Base-by-base conservation (phyloP, 2,113 vertebrate species). In the Gavia stellata region DNA sequence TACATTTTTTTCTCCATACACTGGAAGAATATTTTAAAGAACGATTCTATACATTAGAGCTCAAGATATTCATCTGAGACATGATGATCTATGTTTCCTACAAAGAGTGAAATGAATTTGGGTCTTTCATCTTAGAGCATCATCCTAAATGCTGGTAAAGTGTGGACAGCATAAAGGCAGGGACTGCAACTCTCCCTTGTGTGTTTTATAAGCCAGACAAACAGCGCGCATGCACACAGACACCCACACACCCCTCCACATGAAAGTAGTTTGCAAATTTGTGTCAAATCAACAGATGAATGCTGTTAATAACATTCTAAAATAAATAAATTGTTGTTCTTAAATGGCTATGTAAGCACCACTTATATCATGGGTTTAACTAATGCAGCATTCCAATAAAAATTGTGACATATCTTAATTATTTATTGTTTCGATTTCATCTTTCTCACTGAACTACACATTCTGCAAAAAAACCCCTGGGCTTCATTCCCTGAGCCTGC, bases 211-310 rank as follows among this genome's bases (percentile, higher is more conserved):
- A 40, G 47, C 38, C 55, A 59, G 50, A 77, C 33, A 50, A 58
- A 71, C 8, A 13, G 33, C 6, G 1, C 2, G 2, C 13, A 31
- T 5, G 16, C 12, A 3, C 40, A 12, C 14, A 17, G 20, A 7
- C 18, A 12, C 25, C 6, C 29, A 13, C 11, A 15, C 34, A 2
- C 4, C 7, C 3, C 24, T 70, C 34, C 73, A 66, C 1, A 1
- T 29, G 28, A 62, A 81, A 85, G 12, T 2, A 63, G 18, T 38
- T 67, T 50, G 25, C 20, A 91, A 49, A 72, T 74, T 71, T 59
- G 29, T 68, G 66, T 14, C 52, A 83, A 90, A 70, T 58, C 29
- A 78, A 70, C 9, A 78, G 81, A 59, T 15, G 1, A 94, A 50
- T 81, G 38, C 14, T 63, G 1, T 10, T 65, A 90, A n/a, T 33